These are phyloP conservation scores for Nannospalax galili DNA, from an alignment of 2,113 vertebrate genomes.

Conservation along the genomic window DNA sequence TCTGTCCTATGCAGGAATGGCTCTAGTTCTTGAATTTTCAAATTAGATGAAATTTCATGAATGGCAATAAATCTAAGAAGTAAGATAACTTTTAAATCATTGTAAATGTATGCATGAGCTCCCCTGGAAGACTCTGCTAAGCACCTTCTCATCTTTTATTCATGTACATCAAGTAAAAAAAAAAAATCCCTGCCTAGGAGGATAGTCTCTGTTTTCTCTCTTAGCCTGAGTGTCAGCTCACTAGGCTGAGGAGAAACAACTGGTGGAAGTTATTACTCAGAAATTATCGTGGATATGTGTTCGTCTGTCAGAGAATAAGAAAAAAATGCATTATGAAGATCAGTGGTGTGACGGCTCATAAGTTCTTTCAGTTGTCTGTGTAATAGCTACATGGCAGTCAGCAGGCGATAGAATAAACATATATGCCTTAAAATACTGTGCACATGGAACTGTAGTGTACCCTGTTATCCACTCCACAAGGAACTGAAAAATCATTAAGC, in stretches of 20 bases:
- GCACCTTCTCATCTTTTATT: not conserved
- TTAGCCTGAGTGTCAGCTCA: not conserved
- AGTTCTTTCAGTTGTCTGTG: not conserved
- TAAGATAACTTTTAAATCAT: not conserved
- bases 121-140: not conserved
- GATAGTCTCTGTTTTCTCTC: not conserved
- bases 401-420: not conserved
- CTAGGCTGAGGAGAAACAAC: not conserved
- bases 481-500: conserved; percentile 50
- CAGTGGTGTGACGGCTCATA: not conserved
- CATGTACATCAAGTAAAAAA: too few relatives aligned
- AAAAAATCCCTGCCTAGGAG: not conserved
- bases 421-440: not conserved
- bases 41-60: not conserved
- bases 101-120: not conserved
- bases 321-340: not conserved
- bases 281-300: not conserved
- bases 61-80: not conserved
- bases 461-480: not conserved
- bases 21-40: not conserved
- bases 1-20: not conserved
- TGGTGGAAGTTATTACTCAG: not conserved
- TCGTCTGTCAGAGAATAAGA: not conserved
- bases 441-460: not conserved
- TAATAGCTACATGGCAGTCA: not conserved